Evolutionary conservation across 1,140 invertebrate genomes (phyloP).

Genomic region (Sycophila sp.): DNA sequence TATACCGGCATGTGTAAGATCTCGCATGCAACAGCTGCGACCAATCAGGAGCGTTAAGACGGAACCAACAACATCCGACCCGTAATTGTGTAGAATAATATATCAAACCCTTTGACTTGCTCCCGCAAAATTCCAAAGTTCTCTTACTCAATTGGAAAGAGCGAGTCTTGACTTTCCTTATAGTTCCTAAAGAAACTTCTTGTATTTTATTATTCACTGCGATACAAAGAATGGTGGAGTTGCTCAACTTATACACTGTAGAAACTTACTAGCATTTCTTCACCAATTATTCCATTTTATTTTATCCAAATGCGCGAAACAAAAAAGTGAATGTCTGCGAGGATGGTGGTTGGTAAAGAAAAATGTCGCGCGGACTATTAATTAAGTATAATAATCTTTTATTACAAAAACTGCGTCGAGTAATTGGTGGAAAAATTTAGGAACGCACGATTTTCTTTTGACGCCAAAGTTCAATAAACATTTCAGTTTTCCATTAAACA

Average conservation of each 20-base stretch:
- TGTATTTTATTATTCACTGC: conserved; percentile 22
- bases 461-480: too few relatives aligned
- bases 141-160: conserved; percentile 4
- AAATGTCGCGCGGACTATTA: too few relatives aligned
- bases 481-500: too few relatives aligned
- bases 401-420: too few relatives aligned
- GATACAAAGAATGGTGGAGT: not conserved
- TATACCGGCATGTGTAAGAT: conserved; percentile 18
- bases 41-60: conserved; percentile 3
- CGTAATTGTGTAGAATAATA: conserved; percentile 35
- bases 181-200: conserved; percentile 27
- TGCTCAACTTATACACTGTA: conserved; percentile 7
- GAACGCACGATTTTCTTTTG: too few relatives aligned
- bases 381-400: too few relatives aligned
- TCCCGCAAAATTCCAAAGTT: conserved; percentile 26
- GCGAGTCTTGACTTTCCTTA: not conserved
- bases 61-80: conserved; percentile 12
- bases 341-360: too few relatives aligned
- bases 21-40: conserved; percentile 27
- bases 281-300: too few relatives aligned
- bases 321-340: too few relatives aligned
- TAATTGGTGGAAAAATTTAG: too few relatives aligned
- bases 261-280: too few relatives aligned
- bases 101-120: conserved; percentile 35
- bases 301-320: too few relatives aligned